Evolutionary conservation across 2,888 invertebrate species (phyloP).

Genomic region (Argyra leucocephala): DNA sequence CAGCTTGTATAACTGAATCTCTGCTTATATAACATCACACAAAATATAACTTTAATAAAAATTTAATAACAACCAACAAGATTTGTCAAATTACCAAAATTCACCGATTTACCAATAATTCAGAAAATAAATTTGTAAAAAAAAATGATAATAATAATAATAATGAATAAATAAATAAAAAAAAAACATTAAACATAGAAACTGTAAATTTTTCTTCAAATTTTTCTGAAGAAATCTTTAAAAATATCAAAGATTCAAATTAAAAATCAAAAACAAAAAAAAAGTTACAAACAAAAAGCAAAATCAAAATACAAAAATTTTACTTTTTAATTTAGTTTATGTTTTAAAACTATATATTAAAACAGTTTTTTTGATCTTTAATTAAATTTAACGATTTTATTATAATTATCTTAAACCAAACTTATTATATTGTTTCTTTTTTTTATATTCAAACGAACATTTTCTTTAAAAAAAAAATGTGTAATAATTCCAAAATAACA

Average conservation of each 20-base stretch:
- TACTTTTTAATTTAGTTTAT: not conserved
- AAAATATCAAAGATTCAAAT: too few relatives aligned
- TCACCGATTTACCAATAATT: constrained; percentile 11
- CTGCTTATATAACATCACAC: constrained; percentile 43
- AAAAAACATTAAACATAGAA: not conserved
- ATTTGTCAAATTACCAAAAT: constrained; percentile 11
- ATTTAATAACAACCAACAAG: not conserved
- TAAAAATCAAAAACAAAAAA: not conserved
- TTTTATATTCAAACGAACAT: not conserved
- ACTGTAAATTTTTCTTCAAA: not conserved
- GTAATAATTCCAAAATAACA: not conserved
- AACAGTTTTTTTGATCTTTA: not conserved
- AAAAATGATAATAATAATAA: constrained; percentile 4
- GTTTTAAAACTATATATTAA: not conserved
- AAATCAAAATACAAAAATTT: not conserved
- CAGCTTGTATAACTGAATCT: constrained; percentile 46
- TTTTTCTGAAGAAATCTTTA: too few relatives aligned
- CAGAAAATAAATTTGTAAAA: constrained; percentile 12
- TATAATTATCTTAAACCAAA: not conserved
- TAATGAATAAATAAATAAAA: too few relatives aligned
- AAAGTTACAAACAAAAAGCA: not conserved
- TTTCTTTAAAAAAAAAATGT: not conserved
- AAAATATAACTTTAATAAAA: constrained; percentile 16
- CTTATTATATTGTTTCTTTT: not conserved
- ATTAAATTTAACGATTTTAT: not conserved